Base-by-base conservation (phyloP, 2,797 vertebrate species). In the Paguma larvata region DNA sequence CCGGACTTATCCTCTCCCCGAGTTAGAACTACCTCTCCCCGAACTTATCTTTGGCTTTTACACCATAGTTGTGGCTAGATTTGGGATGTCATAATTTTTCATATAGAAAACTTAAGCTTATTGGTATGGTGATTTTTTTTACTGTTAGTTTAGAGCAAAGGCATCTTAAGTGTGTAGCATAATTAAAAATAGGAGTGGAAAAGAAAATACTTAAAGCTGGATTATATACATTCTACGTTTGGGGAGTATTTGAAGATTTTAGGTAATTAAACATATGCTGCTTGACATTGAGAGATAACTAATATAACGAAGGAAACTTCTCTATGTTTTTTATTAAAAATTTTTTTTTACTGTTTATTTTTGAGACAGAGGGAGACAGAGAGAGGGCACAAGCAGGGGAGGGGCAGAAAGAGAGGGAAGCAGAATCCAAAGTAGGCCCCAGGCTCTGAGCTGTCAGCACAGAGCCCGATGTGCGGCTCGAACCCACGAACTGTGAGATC, bases 91-190 rank as follows among this genome's bases (percentile, higher is more conserved):
- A 30, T 82, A 72, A 65, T 77, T 89, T 86, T 83, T 88, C 5
- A 27, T 27, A 56, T 30, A 84, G 23, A 63, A 82, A 89, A 89
- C 59, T 65, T 89, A 65, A 38, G 38, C 79, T 34, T 90, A 67
- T 84, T 90, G 30, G 11, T 67, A 51, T 65, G 63, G 23, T 91
- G 86, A 70, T 83, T 89, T 90, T 77, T 32, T 46, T 82, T 4
- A 83, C 56, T n/a, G 12, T 75, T 87, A 23, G 23, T 78, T 92
- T 85, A 91, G 53, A 91, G 63, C 53, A 93, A 86, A 91, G 32
- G 4, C 48, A 21, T 88, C 25, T 90, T 85, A 72, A 85, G 5
- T 62, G 34, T 75, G 84, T 75, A 89, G 32, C 65, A 87, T 65
- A 80, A 87, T 65, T 86, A 83, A 82, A 89, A 85, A 30, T 77